Evolutionary conservation across 92 coral and sea anemone genomes (phyloP), one percentile per base, ranked within the genome.

Genomic region (Porites lobata): DNA sequence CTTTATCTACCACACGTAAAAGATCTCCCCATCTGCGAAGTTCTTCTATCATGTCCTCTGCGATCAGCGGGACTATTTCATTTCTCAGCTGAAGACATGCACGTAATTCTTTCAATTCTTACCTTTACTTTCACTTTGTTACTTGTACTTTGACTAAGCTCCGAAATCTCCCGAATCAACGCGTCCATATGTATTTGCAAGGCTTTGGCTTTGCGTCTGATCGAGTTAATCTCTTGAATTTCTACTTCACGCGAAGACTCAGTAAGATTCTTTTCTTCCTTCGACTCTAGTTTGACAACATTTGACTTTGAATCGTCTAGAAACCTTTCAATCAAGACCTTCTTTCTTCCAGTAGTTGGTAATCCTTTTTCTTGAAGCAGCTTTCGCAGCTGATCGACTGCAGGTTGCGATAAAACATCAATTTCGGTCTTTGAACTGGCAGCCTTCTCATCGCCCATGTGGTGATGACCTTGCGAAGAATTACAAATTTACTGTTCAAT

Each of bases 121-220:
- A 68, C n/a, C 64, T 68, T 47, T 73, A 81, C 75, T 82, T 82
- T 82, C 17, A 69, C 54, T 15, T 82, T 69, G 5, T 82, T 82
- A 17, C 5, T 56, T 9, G 65, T 62, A 15, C 20, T 69, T 53
- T 82, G 21, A 15, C 86, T 82, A 13, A 82, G 29, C 24, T 82
- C 54, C 20, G n/a, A 14, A 72, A 72, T 72, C 1, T 14, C 76
- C 5, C 20, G 11, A 17, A 72, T 72, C 29, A 72, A 43, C 9
- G 4, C 76, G 5, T 72, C 58, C 56, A 54, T 54, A 8, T 54
- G 8, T 38, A 38, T 38, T 38, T 38, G 47, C 47, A 38, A 38
- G 47, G 47, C 47, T 38, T 38, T 4, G 47, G 47, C 47, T 38
- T 38, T 38, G 47, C 47, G 47, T 38, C 47, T 38, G 47, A 38